Percentiles rank a stretch among this genome's conserved stretches.
Conservation (phyloP, 2,797 vertebrate species). For the Smutsia gigantea region DNA sequence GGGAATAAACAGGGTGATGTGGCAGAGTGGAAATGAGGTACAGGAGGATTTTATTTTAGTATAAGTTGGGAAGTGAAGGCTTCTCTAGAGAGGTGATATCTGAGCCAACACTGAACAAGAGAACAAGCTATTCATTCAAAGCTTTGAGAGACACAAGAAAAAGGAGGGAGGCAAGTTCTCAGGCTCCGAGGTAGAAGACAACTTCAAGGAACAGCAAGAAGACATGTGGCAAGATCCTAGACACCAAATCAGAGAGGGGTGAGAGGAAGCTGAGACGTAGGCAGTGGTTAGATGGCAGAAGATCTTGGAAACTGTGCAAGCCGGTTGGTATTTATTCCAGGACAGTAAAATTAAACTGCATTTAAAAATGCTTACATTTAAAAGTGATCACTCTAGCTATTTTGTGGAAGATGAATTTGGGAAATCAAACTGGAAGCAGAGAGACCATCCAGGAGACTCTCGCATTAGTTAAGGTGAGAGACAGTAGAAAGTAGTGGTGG, state of each 20-base stretch:
- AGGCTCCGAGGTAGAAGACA: neutral
- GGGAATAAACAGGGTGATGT: neutral
- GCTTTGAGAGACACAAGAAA: neutral
- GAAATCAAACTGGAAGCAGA: neutral
- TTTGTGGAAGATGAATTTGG: neutral
- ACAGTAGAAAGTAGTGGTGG: no score
- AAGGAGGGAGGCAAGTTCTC: neutral
- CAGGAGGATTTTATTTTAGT: neutral
- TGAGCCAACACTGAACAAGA: neutral
- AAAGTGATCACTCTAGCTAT: neutral
- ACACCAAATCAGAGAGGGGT: neutral
- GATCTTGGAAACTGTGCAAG: neutral
- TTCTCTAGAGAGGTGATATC: neutral
- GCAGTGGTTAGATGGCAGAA: neutral
- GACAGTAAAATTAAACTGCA: neutral
- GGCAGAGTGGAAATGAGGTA: accelerated
- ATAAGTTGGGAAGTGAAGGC: accelerated
- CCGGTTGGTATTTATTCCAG: neutral
- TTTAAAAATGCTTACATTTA: neutral
- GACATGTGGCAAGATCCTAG: neutral
- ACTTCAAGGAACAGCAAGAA: neutral
- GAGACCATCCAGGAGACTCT: neutral
- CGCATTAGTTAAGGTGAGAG: neutral
- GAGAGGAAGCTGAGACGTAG: no score
- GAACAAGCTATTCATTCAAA: neutral